These are phyloP conservation scores for Marmota flaviventris DNA, from an alignment of 2,113 vertebrate genomes.

Conservation along the genomic window DNA sequence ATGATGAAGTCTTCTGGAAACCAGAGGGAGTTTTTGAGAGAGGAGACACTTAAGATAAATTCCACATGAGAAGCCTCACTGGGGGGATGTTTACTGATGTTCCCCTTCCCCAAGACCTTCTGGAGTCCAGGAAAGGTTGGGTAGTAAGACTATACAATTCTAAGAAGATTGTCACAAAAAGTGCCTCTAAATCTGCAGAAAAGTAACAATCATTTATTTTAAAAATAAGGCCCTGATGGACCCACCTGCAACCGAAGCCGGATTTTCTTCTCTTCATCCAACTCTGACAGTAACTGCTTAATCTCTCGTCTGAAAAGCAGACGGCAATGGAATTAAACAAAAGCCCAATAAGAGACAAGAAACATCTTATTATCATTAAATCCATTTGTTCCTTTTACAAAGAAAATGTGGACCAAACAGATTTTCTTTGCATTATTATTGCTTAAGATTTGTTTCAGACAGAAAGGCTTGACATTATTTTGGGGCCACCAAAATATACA, in stretches of 20 bases:
- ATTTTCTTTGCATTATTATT: constrained; percentile 5
- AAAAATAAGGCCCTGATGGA: constrained; percentile 31
- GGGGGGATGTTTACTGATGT: neutral
- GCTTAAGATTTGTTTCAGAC: constrained; percentile 8
- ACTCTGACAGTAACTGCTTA: constrained; percentile 94
- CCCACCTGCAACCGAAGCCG: constrained; percentile 96
- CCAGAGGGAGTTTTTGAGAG: neutral
- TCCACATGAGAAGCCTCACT: constrained; percentile 29
- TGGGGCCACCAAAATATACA: neutral
- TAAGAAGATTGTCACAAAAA: neutral
- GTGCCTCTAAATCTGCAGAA: neutral
- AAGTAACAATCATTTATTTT: neutral
- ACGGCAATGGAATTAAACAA: constrained; percentile 67
- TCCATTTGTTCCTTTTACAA: constrained; percentile 16
- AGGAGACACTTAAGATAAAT: constrained; percentile 22
- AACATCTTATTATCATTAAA: constrained; percentile 30
- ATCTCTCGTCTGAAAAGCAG: constrained; percentile 94
- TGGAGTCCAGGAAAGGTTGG: neutral
- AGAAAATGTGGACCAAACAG: neutral
- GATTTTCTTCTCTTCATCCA: constrained; percentile 98
- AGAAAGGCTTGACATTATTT: constrained; percentile 19
- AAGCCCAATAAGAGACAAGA: constrained; percentile 2
- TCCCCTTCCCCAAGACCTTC: neutral
- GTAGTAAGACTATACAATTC: neutral
- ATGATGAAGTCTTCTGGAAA: neutral